Base-by-base conservation (phyloP, 2,888 invertebrate species). In the Agelastica alni region DNA sequence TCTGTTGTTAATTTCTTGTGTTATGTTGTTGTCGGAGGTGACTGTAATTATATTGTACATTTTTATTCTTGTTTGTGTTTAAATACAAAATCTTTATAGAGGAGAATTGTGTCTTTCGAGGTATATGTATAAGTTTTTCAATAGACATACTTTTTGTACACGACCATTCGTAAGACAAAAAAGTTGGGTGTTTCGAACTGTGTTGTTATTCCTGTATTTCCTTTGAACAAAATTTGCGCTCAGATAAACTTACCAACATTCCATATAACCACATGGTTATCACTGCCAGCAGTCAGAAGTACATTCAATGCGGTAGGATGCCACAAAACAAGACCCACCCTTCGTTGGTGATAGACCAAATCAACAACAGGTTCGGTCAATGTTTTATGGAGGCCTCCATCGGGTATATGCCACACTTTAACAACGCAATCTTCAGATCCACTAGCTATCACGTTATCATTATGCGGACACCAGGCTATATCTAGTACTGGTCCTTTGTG, bases 401-500 rank as follows among this genome's bases (percentile, higher is more conserved):
- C 94, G 0, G 96, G 96, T 72, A 96, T 92, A 79, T 95, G 93
- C 96, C 96, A 96, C 51, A 96, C 86, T 83, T 96, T 96, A 43
- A 96, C 96, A 6, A 96, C 93, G 74, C 94, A 93, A 79, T 98
- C 98, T 76, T 97, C 97, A 0, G 96, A 96, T 47, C 94, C 94
- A 47, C 96, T 95, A 42, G 98, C 98, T 70, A 98, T 96, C 60
- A 97, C 91, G 77, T 96, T 94, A 80, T 98, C 97, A 75, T 97
- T 95, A 79, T 97, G 97, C 1, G 97, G 97, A 77, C 95, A 96
- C 96, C 96, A 98, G 41, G 96, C 91, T 68, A 98, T 93, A 79
- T 98, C 97, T 60, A 96, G 79, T 26, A 98, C 95, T 0, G 96
- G 94, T 20, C 96, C 97, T 75, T 94, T 93, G 82, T 98, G 98